Conservation (phyloP, 1,140 invertebrate species). For the Cydia splendana region DNA sequence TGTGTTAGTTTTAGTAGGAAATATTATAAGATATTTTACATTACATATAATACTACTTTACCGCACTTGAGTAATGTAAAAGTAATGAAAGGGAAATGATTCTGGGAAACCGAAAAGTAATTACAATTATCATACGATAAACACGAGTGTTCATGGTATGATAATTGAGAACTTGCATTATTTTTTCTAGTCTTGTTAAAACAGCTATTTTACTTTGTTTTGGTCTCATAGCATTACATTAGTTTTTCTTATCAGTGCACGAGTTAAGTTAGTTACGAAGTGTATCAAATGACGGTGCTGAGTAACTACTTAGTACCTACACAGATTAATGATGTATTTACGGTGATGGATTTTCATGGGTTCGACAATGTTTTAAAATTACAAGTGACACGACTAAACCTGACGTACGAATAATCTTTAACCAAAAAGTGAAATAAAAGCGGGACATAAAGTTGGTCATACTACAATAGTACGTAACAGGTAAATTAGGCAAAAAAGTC, state of each 20-base stretch:
- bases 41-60: too few relatives aligned
- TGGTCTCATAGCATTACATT: not conserved
- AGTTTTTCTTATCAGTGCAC: slow-evolving; percentile 42
- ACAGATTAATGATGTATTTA: slow-evolving; percentile 10
- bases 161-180: not conserved
- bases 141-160: not conserved
- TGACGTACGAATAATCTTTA: too few relatives aligned
- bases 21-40: too few relatives aligned
- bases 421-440: too few relatives aligned
- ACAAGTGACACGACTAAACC: too few relatives aligned
- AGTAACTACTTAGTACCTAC: slow-evolving; percentile 4
- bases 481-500: too few relatives aligned
- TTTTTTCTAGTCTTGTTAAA: not conserved
- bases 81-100: too few relatives aligned
- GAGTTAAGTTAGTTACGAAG: slow-evolving; percentile 43
- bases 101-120: not conserved
- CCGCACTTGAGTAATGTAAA: too few relatives aligned
- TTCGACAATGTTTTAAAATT: not conserved
- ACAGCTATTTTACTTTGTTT: slow-evolving; percentile 7
- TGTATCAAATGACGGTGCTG: not conserved
- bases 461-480: too few relatives aligned
- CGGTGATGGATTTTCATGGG: not conserved
- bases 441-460: too few relatives aligned
- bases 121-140: too few relatives aligned
- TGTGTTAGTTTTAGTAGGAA: not conserved